Evolutionary conservation across 1,140 invertebrate genomes (phyloP), one percentile per base, ranked within the genome.

Genomic region (Drosophila orosa): DNA sequence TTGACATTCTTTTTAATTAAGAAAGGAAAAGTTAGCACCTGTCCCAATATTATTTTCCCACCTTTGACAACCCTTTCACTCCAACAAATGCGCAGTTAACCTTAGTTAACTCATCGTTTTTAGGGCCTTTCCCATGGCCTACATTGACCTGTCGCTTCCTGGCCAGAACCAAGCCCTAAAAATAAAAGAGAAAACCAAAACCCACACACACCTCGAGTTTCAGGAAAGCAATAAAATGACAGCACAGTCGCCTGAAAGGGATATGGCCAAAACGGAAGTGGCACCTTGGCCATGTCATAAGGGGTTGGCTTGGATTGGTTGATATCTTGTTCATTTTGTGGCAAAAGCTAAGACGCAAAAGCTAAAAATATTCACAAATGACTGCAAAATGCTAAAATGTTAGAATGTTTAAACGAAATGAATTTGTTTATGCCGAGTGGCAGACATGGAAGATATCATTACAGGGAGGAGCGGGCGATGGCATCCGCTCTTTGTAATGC

Each of bases 391-490:
- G 69, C 50, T 62, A 63, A 80, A 85, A 44, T 31, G 29, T 47
- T 57, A 22, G 25, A 67, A 58, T 87, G 71, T 50, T 79, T 82
- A 82, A 63, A 82, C 66, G 68, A 75, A 78, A 80, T 63, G 62
- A 67, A 73, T 83, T 86, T 87, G 83, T 87, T 86, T 86, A 87
- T 67, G 68, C 68, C 74, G 24, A 74, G 22, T 27, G 47, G 61
- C 61, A 76, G 56, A 68, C 68, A 65, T 75, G 58, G 68, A 82
- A 68, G 50, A 78, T 59, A 82, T 87, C 56, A 68, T 82, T 87
- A 76, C 74, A 79, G 22, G 10, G 27, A 60, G 22, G 22, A 10
- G 31, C 27, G 3, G 39, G 2, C 15, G 27, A 12, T 29, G 25
- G 42, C 55, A 54, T 60, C 39, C 54, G 56, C 61, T 54, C 29